Evolutionary conservation across 2,888 invertebrate species (phyloP).

Genomic region (Drosophila eohydei): DNA sequence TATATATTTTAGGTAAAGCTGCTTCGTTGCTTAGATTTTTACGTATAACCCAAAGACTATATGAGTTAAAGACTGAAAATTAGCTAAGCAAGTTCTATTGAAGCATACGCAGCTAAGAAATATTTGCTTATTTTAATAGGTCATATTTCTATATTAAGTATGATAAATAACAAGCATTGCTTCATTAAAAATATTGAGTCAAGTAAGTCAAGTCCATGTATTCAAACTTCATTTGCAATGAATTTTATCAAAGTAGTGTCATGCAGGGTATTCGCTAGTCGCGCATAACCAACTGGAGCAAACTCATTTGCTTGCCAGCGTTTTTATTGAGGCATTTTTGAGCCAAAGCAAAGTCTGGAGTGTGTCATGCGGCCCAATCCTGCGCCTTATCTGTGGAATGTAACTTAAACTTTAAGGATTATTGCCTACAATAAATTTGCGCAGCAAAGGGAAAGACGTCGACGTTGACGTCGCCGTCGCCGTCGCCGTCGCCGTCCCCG

Average conservation of each 20-base stretch:
- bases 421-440: slow-evolving; percentile 82
- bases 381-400: slow-evolving; percentile 80
- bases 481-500: background rate
- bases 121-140: background rate
- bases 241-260: background rate
- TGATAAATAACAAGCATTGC: too few relatives aligned
- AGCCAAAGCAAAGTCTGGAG: slow-evolving; percentile 33
- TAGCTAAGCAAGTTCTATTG: accelerated
- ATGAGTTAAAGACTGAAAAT: background rate
- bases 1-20: background rate
- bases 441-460: slow-evolving; percentile 26
- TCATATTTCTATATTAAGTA: background rate
- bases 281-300: background rate
- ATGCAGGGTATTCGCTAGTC: background rate
- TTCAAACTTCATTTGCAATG: too few relatives aligned
- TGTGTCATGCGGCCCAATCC: slow-evolving; percentile 62
- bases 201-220: too few relatives aligned
- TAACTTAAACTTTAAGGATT: slow-evolving; percentile 83
- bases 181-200: too few relatives aligned
- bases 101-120: background rate
- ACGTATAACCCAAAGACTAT: background rate
- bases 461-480: slow-evolving; percentile 1
- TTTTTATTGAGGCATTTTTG: slow-evolving; percentile 65
- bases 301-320: slow-evolving; percentile 10
- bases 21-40: too few relatives aligned